Evolutionary conservation across 2,113 vertebrate genomes (phyloP).

Genomic region (Danio rerio): DNA sequence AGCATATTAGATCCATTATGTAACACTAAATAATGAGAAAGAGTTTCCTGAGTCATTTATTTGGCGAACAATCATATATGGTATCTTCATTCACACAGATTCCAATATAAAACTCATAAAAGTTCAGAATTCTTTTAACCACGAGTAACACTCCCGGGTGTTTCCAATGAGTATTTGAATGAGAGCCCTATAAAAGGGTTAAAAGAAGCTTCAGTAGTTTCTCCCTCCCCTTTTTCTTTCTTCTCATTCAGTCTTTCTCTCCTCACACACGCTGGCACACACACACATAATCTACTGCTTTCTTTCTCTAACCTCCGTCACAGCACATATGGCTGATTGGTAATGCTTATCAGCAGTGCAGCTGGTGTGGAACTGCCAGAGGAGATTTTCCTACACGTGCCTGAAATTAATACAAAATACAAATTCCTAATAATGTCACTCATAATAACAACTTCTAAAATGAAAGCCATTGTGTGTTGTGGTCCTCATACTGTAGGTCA

Average conservation of each 20-base stretch:
- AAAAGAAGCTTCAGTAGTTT: not conserved
- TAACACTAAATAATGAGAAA: too few species aligned
- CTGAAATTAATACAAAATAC: slow-evolving; percentile 19
- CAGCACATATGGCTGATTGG: slow-evolving; percentile 45
- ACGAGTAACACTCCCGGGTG: too few species aligned
- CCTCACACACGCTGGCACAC: not conserved
- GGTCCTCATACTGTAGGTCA: not conserved
- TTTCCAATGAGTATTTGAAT: too few species aligned
- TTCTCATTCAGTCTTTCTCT: not conserved
- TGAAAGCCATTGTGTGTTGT: not conserved
- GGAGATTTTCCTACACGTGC: slow-evolving; percentile 41
- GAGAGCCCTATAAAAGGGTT: too few species aligned
- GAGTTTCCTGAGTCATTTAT: too few species aligned
- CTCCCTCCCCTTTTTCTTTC: not conserved
- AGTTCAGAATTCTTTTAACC: too few species aligned
- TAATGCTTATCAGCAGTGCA: slow-evolving; percentile 31
- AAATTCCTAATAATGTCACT: not conserved
- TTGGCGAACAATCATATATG: too few species aligned
- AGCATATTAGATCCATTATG: too few species aligned
- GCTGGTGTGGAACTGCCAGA: slow-evolving; percentile 26
- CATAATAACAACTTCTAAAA: not conserved
- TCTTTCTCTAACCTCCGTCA: not conserved
- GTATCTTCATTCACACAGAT: too few species aligned
- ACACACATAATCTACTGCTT: not conserved
- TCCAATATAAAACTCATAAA: too few species aligned